These are phyloP conservation scores for Drosophila cognata DNA, from an alignment of 2,888 invertebrate species.

Conservation along the genomic window DNA sequence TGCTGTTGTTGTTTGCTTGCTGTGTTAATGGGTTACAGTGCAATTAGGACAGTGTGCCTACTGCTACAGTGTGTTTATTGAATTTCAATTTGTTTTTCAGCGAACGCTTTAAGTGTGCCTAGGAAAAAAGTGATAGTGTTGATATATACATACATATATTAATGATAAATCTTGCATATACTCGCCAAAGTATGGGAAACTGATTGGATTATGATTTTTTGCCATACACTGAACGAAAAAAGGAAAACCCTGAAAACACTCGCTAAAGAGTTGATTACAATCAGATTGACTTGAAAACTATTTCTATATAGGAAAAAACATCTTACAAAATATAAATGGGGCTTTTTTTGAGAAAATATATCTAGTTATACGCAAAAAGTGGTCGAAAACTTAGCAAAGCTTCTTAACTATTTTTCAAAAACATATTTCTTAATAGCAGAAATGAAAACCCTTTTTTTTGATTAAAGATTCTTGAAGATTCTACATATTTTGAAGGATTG, in stretches of 20 bases:
- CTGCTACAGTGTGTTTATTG: slow-evolving; percentile 48
- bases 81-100: slow-evolving; percentile 41
- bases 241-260: neutral
- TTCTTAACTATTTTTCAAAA: neutral
- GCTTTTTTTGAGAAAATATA: neutral
- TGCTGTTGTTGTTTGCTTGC: slow-evolving; percentile 42
- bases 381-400: neutral
- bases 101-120: neutral
- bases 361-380: neutral
- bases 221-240: neutral
- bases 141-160: neutral
- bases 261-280: neutral
- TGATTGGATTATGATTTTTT: neutral
- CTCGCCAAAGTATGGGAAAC: neutral
- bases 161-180: neutral
- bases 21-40: slow-evolving; percentile 78
- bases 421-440: neutral
- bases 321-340: neutral
- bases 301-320: neutral
- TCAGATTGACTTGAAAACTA: neutral
- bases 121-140: slow-evolving; percentile 27
- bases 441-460: neutral
- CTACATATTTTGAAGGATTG: neutral
- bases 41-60: slow-evolving; percentile 71
- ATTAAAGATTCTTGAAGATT: neutral